phyloP scores from a whole-genome alignment of 2,888 invertebrate species.

The Synergus itoensis region DNA sequence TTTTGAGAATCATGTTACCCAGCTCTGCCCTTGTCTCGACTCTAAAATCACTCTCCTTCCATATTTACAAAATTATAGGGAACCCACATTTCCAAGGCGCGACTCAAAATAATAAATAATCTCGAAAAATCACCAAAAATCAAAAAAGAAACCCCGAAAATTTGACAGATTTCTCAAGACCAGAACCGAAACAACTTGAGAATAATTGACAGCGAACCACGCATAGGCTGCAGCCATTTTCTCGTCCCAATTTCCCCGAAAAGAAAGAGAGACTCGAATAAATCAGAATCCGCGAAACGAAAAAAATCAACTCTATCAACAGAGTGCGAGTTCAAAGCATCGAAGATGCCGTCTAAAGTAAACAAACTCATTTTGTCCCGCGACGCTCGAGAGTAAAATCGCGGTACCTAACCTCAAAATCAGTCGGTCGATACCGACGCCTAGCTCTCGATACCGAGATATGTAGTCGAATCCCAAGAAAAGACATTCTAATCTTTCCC shows the following conservation, averaged over 20 bases:
- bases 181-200: slow-evolving; percentile 11
- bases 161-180: slow-evolving; percentile 49
- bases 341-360: not conserved
- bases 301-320: not conserved
- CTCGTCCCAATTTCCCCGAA: slow-evolving; percentile 24
- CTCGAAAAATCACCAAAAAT: not conserved
- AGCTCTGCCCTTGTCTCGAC: not conserved
- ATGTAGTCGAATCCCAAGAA: not conserved
- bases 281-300: not conserved
- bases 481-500: not conserved
- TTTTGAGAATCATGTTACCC: no score
- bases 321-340: not conserved
- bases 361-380: slow-evolving; percentile 29
- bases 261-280: not conserved
- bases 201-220: slow-evolving; percentile 29
- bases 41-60: not conserved
- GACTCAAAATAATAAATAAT: not conserved
- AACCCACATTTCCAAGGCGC: not conserved
- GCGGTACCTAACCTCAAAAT: slow-evolving; percentile 26
- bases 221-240: slow-evolving; percentile 33
- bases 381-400: slow-evolving; percentile 3
- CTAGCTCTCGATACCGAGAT: not conserved
- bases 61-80: not conserved
- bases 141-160: not conserved
- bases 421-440: slow-evolving; percentile 38